A percentile compares a stretch with the other conserved stretches of the same genome.
phyloP scores from a whole-genome alignment of 2,888 invertebrate species.

The Proisotoma minuta region DNA sequence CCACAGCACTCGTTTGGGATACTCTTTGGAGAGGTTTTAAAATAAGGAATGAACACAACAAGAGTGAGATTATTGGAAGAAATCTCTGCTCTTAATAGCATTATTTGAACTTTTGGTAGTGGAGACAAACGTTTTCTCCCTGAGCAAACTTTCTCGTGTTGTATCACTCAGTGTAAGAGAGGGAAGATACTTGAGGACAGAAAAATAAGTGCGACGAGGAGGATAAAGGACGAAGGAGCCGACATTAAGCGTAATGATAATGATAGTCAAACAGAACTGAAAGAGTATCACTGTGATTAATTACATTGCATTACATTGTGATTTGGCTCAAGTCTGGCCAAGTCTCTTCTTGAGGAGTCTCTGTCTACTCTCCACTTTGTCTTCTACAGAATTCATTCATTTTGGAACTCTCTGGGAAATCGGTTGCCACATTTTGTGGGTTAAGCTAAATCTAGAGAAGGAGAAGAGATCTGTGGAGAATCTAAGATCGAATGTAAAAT shows the following conservation, averaged over 20 bases:
- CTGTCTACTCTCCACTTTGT: constrained; percentile 11
- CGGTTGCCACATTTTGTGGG: constrained; percentile 4
- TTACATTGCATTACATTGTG: constrained; percentile 41
- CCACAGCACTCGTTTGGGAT: background rate
- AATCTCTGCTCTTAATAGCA: constrained; percentile 9
- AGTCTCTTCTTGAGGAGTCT: constrained; percentile 5
- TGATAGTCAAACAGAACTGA: constrained; percentile 39
- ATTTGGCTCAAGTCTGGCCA: constrained; percentile 34
- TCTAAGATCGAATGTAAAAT: background rate
- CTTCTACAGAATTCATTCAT: constrained; percentile 3
- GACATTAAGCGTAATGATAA: constrained; percentile 43
- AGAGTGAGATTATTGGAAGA: background rate
- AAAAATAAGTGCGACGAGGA: constrained; percentile 11
- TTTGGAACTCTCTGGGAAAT: background rate
- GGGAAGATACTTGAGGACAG: constrained; percentile 5
- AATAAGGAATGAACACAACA: background rate
- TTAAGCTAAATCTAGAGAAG: constrained; percentile 8
- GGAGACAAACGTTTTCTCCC: constrained; percentile 11
- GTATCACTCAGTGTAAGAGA: constrained; percentile 13
- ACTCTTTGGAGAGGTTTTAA: background rate
- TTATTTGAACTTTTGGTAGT: constrained; percentile 12
- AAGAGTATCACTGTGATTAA: constrained; percentile 41
- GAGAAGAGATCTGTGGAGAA: constrained; percentile 6
- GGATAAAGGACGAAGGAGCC: constrained; percentile 23
- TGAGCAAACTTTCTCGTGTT: constrained; percentile 11